A percentile compares a stretch with the other conserved stretches of the same genome.
Conservation (phyloP, 2,797 vertebrate genomes). For the Lepidocolaptes lacrymiger region DNA sequence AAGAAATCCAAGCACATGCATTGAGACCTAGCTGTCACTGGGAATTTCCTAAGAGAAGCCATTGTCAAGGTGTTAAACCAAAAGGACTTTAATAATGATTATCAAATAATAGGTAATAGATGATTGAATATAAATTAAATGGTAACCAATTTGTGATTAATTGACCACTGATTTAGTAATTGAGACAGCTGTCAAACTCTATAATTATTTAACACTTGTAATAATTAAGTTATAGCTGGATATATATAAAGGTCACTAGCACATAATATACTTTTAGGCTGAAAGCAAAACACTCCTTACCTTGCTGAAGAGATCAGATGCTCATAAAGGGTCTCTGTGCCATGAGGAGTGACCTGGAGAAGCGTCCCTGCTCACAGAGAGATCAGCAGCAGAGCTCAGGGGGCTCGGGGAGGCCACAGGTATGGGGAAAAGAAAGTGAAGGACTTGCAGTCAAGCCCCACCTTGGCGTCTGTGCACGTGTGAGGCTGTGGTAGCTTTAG, state of each 20-base stretch:
- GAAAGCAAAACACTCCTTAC: not conserved
- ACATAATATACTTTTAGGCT: not conserved
- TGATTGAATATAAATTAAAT: not conserved
- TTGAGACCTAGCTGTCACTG: not conserved
- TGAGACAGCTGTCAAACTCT: not conserved
- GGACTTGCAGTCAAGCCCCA: rapidly evolving
- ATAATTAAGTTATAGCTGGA: not conserved
- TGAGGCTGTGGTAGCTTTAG: rapidly evolving
- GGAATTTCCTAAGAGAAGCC: not conserved
- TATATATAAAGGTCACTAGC: rapidly evolving
- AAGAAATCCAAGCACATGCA: not conserved
- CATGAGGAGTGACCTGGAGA: rapidly evolving
- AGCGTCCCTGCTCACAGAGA: not conserved
- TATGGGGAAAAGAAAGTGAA: rapidly evolving
- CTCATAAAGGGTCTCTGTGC: not conserved
- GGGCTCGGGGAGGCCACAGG: rapidly evolving
- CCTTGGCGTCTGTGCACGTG: not conserved
- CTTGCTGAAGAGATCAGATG: not conserved
- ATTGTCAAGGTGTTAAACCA: not conserved
- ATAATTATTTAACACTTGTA: not conserved
- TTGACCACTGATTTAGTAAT: rapidly evolving
- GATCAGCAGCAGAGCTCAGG: not conserved
- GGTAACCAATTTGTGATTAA: not conserved
- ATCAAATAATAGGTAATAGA: not conserved
- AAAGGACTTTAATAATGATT: not conserved